Evolutionary conservation across 2,888 invertebrate genomes (phyloP).

Genomic region (Mimumesa dahlbomi): DNA sequence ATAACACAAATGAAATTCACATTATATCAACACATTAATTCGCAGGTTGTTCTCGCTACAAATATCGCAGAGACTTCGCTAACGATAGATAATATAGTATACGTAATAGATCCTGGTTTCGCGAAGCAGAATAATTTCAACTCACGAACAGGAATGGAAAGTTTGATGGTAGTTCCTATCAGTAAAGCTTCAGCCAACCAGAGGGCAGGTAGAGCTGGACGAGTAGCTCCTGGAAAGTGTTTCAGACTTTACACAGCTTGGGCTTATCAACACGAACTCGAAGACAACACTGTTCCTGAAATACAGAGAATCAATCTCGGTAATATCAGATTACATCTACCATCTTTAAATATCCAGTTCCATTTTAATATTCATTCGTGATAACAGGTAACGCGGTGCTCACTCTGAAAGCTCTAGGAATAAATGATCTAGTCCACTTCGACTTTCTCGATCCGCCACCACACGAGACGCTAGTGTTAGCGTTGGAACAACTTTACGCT

Average conservation of each 20-base stretch:
- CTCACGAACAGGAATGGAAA: constrained; percentile 99
- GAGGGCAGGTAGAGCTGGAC: constrained; percentile 89
- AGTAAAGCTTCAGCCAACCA: constrained; percentile 99
- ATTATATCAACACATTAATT: too few relatives aligned
- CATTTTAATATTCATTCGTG: neutral
- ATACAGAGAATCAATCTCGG: constrained; percentile 98
- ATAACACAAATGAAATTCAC: too few relatives aligned
- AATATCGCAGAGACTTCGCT: constrained; percentile 99
- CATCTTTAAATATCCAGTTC: neutral
- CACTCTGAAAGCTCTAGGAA: constrained; percentile 97
- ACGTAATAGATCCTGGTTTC: constrained; percentile 99
- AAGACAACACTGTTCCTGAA: constrained; percentile 98
- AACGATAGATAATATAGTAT: constrained; percentile 99
- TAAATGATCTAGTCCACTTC: constrained; percentile 98
- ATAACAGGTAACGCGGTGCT: constrained; percentile 94
- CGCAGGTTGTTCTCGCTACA: constrained; percentile 94
- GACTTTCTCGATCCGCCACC: constrained; percentile 99
- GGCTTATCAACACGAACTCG: constrained; percentile 99
- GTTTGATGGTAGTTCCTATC: constrained; percentile 98
- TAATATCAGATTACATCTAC: too few relatives aligned
- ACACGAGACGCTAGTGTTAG: constrained; percentile 94
- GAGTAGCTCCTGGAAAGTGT: constrained; percentile 98
- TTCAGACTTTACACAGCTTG: constrained; percentile 98
- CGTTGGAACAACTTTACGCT: constrained; percentile 98
- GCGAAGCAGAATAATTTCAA: constrained; percentile 99